Base-by-base conservation (phyloP, 2,888 invertebrate genomes). In the Agapetus fuscipes region DNA sequence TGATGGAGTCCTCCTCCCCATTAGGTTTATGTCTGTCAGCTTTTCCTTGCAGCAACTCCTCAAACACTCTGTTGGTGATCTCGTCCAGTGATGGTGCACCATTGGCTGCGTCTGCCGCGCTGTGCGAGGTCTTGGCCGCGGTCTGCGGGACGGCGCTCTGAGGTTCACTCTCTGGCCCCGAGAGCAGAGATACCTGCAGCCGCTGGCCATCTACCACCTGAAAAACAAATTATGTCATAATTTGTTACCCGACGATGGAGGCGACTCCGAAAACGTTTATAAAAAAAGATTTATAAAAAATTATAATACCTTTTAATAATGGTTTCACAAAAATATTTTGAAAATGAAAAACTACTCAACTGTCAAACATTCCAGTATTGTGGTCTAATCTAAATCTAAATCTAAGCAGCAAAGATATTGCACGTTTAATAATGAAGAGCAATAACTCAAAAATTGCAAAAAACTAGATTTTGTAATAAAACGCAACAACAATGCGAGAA, bases 1-100 rank as follows among this genome's bases (percentile, higher is more conserved):
- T 74, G 35, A 76, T 62, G 28, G 76, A 76, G 45, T 68, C 71
- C 50, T 66, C 66, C 28, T 43, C 46, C 11, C 27, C 41, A 29
- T 48, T 50, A 25, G 20, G 39, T 6, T 41, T 26, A 41, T 58
- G 62, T 6, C 61, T 59, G 46, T 74, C 72, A 1, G 69, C 63
- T 54, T 80, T 75, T 39, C 77, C 80, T 50, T 82, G 80, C 40
- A 83, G 60, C 41, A 84, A 63, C 50, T 83, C 83, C 57, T 81
- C 81, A 54, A 83, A 84, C 30, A 83, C 81, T 59, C 77, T 74
- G 59, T 83, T 83, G 3, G 83, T 83, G 37, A 84, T 78, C 60
- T 83, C 83, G 51, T 83, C 82, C 33, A 81, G 57, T n/a, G 67
- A 67, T 14, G 66, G 64, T 7, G 50, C 52, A 12, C 54, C 53